phyloP scores from a whole-genome alignment of 2,888 invertebrate genomes.

The Xanthorhoe spadicearia region DNA sequence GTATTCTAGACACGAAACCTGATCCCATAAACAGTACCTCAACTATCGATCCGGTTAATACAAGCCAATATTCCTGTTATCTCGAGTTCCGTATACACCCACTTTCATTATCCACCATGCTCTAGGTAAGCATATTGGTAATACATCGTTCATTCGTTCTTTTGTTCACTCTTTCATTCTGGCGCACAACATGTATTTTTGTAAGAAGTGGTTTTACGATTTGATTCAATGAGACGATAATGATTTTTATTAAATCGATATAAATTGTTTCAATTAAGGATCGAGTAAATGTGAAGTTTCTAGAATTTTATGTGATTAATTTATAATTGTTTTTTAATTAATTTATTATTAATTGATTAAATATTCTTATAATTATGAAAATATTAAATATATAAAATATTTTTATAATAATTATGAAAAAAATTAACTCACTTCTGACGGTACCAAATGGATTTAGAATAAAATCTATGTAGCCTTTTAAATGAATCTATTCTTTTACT shows the following conservation, averaged over 20 bases:
- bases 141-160: background rate
- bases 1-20: background rate
- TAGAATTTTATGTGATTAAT: too few species aligned
- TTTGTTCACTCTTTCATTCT: background rate
- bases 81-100: background rate
- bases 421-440: too few species aligned
- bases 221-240: too few species aligned
- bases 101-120: background rate
- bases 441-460: background rate
- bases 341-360: too few species aligned
- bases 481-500: background rate
- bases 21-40: background rate
- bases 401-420: too few species aligned
- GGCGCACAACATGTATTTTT: background rate
- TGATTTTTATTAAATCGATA: too few species aligned
- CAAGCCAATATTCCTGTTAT: background rate
- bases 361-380: too few species aligned
- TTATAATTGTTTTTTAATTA: too few species aligned
- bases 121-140: background rate
- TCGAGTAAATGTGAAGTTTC: too few species aligned
- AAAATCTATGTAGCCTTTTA: background rate
- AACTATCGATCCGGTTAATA: background rate
- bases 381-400: too few species aligned
- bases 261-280: too few species aligned
- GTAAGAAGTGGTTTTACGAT: too few species aligned